Evolutionary conservation across 1,140 invertebrate genomes (phyloP), one percentile per base, ranked within the genome.

Genomic region (Archivesica marissinica): DNA sequence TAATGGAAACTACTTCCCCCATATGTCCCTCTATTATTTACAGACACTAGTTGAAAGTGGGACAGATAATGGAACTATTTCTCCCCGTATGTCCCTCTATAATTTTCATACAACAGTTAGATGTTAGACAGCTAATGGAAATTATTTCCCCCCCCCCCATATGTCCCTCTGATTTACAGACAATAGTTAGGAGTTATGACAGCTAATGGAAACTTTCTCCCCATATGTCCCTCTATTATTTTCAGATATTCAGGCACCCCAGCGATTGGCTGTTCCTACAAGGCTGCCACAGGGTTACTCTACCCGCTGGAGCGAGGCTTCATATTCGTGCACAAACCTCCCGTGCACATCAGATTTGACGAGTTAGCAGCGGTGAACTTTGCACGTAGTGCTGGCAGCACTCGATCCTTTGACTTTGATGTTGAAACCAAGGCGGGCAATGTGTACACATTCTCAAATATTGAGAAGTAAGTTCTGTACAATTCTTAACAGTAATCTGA

Each of bases 271-370:
- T 99, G 99, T 94, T 99, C 99, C 0, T 99, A 98, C 94, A 99
- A 99, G 94, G 98, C 99, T n/a, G 97, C 98, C 9, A 98, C 98
- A 23, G 99, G 99, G 23, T 97, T 98, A 91, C 93, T 99, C 41
- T 99, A 99, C 95, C 99, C 99, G 2, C 94, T 99, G n/a, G 99
- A 99, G 94, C 96, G 99, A 91, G 99, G 99, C 35, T 99, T 99
- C 90, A 99, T 99, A 86, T 99, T 98, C 92, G 97, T 99, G 20
- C 98, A 99, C 93, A 99, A 99, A 93, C 99, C 99, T 15, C 98
- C 99, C 0, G 96, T 99, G 82, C 98, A 99, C 91, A 98, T 99
- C 81, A 96, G 99, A 7, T 99, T 99, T 94, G 99, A 99, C 93
- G 99, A 99, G 95, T 97, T 99, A 17, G 95, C 96, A 0, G 97